Conservation (phyloP, 2,113 vertebrate species). For the Bufo gargarizans region DNA sequence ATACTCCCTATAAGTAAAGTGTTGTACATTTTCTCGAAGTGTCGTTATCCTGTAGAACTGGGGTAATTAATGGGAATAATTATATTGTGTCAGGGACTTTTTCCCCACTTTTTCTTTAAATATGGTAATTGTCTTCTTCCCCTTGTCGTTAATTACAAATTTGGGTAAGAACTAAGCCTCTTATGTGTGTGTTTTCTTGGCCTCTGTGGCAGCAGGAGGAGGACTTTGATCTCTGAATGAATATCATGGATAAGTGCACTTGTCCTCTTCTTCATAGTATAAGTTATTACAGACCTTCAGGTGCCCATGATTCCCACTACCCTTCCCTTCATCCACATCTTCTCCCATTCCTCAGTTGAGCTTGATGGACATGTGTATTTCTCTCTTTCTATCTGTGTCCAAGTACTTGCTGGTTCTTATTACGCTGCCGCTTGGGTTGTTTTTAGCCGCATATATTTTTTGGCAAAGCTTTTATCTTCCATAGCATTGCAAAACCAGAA, state of each 20-base stretch:
- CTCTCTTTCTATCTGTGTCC: too few relatives aligned
- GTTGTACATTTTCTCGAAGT: conserved; percentile 63
- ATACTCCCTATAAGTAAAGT: too few relatives aligned
- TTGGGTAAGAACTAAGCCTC: conserved; percentile 75
- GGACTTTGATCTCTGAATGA: conserved; percentile 74
- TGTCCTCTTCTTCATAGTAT: neutral
- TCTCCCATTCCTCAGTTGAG: too few relatives aligned
- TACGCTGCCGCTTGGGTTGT: too few relatives aligned
- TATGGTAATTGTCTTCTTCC: conserved; percentile 75
- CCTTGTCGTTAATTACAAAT: conserved; percentile 79
- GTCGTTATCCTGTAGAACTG: conserved; percentile 62
- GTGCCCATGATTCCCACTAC: neutral
- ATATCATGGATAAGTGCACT: conserved; percentile 39
- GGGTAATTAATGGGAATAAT: conserved; percentile 71
- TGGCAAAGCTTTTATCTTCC: too few relatives aligned
- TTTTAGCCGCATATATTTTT: too few relatives aligned
- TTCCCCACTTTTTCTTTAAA: conserved; percentile 74
- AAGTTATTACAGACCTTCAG: neutral
- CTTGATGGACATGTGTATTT: too few relatives aligned
- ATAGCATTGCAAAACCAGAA: too few relatives aligned
- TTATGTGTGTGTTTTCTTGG: conserved; percentile 68
- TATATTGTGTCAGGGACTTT: conserved; percentile 73
- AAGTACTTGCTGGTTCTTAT: too few relatives aligned
- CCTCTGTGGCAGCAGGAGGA: conserved; percentile 74
- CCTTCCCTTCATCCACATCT: neutral